phyloP scores from a whole-genome alignment of 1,140 invertebrate genomes.

The Polypedilum vanderplanki region DNA sequence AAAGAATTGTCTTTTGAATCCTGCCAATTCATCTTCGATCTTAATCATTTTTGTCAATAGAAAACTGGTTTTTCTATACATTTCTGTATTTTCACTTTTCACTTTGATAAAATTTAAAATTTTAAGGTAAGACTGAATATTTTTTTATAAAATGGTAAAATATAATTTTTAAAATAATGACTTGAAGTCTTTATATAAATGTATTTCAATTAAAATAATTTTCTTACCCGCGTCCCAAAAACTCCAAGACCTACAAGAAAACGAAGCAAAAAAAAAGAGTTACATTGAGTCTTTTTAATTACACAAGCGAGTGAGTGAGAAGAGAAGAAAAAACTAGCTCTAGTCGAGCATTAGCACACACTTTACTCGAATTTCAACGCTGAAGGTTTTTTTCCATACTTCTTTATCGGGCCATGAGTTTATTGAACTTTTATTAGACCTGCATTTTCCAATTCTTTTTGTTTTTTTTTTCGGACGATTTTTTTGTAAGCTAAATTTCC shows the following conservation, averaged over 20 bases:
- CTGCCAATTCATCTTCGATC: too few species aligned
- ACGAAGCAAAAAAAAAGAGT: neutral
- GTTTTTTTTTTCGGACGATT: slow-evolving; percentile 20
- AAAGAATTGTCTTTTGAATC: too few species aligned
- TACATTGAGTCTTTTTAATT: neutral
- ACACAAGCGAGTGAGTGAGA: neutral
- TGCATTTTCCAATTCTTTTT: slow-evolving; percentile 6
- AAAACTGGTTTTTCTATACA: too few species aligned
- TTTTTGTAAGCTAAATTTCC: slow-evolving; percentile 20
- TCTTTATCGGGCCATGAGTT: slow-evolving; percentile 13
- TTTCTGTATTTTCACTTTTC: too few species aligned
- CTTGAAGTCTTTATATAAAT: too few species aligned
- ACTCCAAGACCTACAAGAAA: slow-evolving; percentile 76
- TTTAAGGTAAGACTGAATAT: too few species aligned
- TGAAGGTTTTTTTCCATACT: slow-evolving; percentile 1
- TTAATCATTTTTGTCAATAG: too few species aligned
- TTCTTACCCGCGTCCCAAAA: slow-evolving; percentile 77
- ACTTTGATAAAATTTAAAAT: too few species aligned
- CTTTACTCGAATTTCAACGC: neutral
- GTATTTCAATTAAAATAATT: too few species aligned
- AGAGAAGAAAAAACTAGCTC: neutral
- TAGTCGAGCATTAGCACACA: neutral
- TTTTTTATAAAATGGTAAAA: too few species aligned
- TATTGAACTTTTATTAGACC: slow-evolving; percentile 20
- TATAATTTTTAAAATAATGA: too few species aligned